Evolutionary conservation across 2,797 vertebrate genomes (phyloP), one percentile per base, ranked within the genome.

Genomic region (Pampus argenteus): DNA sequence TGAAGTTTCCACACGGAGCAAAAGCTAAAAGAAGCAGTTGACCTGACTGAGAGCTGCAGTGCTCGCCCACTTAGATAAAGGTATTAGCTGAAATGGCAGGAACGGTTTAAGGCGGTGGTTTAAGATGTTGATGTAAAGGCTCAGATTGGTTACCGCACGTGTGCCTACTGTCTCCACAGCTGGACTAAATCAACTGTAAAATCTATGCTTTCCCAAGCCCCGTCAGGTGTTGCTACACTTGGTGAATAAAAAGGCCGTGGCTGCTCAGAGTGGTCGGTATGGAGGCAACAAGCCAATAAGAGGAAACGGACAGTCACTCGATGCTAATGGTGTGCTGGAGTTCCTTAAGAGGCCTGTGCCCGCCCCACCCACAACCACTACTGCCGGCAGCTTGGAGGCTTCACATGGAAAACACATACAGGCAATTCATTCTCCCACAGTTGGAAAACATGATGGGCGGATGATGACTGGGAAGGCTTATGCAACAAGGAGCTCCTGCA

Each of bases 401-500:
- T 65, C 65, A 38, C 64, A 50, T 71, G 86, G 88, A 89, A 91
- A 92, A 90, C 83, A 84, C 84, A 85, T 60, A 68, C 69, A 50
- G 86, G 62, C 65, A 1, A 82, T 34, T 69, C 72, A 34, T 76
- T 84, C 81, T 77, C 74, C 80, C 75, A 60, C 69, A 54, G 74
- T 51, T n/a, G 86, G 89, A 85, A 91, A 90, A 91, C 81, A 87
- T 84, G 80, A 90, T 44, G 25, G 28, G 22, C 17, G 31, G 66
- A 61, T 60, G 69, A 74, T 63, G 84, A 76, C 58, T 45, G 4
- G 29, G 26, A 23, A 58, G 62, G 42, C 73, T 89, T 84, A 84
- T 67, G 88, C 70, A 90, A 87, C 74, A 14, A 59, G 55, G 48
- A 60, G 68, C 51, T 63, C 66, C 71, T 48, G 67, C 48, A 74